These are phyloP conservation scores for Phaethornis superciliosus DNA, from an alignment of 2,113 vertebrate species.

Conservation along the genomic window DNA sequence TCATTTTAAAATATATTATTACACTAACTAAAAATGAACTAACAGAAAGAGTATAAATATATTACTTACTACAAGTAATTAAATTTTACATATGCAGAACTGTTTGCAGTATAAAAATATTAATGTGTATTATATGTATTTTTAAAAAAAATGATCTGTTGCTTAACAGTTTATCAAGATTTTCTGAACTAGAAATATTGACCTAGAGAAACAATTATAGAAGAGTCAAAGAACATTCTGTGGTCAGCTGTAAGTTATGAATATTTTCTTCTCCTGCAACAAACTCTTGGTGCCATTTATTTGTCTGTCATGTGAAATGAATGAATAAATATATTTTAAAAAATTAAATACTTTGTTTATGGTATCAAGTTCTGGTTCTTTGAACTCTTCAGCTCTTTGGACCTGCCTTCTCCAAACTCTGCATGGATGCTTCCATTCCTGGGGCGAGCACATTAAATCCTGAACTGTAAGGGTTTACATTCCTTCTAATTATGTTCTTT, in stretches of 20 bases:
- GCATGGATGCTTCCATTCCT: rapidly evolving
- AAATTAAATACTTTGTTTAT: neutral
- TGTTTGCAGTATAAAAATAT: neutral
- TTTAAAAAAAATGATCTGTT: neutral
- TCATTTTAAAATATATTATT: neutral
- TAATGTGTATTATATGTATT: neutral
- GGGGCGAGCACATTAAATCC: neutral
- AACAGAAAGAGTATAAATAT: neutral
- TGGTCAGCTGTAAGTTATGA: rapidly evolving
- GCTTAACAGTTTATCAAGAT: neutral
- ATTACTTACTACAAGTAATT: neutral
- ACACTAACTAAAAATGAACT: neutral
- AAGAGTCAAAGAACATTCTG: neutral
- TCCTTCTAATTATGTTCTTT: neutral
- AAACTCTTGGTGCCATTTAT: neutral
- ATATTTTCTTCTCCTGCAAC: neutral
- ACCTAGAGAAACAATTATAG: rapidly evolving
- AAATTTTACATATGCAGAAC: neutral
- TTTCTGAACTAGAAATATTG: neutral
- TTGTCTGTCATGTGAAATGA: neutral
- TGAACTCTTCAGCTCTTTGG: neutral
- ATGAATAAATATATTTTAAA: neutral
- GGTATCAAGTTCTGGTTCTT: neutral
- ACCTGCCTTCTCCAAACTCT: neutral
- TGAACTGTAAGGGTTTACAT: neutral